Percentiles rank a stretch among this genome's conserved stretches.
Evolutionary conservation across 2,113 vertebrate genomes (phyloP).

Genomic region (Marcusenius ussheri): DNA sequence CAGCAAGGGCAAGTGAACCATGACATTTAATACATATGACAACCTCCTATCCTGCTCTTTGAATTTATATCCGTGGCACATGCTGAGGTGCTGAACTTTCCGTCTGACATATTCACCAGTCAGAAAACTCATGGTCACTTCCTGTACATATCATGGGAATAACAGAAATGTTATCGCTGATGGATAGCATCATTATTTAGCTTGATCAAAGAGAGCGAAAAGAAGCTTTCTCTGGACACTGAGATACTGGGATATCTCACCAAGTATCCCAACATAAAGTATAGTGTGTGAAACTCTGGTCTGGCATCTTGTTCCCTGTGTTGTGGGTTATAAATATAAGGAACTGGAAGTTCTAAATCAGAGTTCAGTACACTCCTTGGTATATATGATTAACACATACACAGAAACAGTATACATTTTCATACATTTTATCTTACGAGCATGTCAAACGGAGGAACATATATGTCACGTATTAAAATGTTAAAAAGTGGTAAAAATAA

Average conservation of each 20-base stretch:
- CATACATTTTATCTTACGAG: not conserved
- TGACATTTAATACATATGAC: slow-evolving; percentile 12
- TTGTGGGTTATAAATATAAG: not conserved
- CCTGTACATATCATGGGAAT: not conserved
- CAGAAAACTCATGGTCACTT: slow-evolving; percentile 9
- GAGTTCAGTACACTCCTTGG: not conserved
- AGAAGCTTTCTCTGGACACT: not conserved
- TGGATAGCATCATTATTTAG: not conserved
- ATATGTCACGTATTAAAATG: not conserved
- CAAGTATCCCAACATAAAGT: not conserved
- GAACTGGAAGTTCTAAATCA: not conserved
- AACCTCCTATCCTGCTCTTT: slow-evolving; percentile 33
- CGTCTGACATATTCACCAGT: slow-evolving; percentile 26
- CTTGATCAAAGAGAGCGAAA: not conserved
- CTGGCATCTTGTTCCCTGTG: not conserved
- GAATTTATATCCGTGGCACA: slow-evolving; percentile 41
- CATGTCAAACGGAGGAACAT: not conserved
- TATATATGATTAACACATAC: not conserved
- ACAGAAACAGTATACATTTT: not conserved
- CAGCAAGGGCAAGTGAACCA: not conserved
- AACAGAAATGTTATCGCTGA: not conserved
- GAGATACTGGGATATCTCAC: slow-evolving; percentile 1
- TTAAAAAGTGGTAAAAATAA: not conserved
- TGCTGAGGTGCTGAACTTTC: slow-evolving; percentile 46
- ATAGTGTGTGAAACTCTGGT: not conserved